phyloP scores from a whole-genome alignment of 2,113 vertebrate genomes.

The Etia nguti region DNA sequence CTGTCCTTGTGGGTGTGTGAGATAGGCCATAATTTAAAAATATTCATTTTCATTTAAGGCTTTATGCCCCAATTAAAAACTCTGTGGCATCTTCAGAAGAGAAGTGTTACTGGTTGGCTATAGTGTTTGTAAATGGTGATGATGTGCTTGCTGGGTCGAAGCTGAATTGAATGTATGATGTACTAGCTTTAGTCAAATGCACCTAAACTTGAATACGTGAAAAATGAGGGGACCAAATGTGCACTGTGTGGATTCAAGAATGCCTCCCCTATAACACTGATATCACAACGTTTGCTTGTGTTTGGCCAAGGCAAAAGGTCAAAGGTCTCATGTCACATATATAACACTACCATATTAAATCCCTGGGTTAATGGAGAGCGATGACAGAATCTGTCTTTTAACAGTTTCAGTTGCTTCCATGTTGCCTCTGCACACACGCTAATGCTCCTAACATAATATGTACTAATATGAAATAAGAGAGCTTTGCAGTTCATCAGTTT shows the following conservation, averaged over 20 bases:
- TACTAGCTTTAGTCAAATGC: neutral
- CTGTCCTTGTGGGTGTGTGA: neutral
- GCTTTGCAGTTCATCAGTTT: neutral
- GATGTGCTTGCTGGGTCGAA: neutral
- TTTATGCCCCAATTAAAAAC: neutral
- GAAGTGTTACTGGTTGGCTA: neutral
- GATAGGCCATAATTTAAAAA: neutral
- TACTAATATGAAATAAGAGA: neutral
- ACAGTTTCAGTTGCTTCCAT: neutral
- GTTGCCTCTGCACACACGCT: neutral
- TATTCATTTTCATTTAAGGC: neutral
- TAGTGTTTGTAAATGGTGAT: neutral
- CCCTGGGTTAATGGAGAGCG: neutral
- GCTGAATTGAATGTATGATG: neutral
- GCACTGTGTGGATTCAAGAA: no score
- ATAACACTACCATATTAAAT: neutral
- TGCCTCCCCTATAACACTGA: neutral
- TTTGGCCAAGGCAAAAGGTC: neutral
- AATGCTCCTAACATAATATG: neutral
- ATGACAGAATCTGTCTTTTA: neutral
- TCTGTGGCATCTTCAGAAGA: neutral
- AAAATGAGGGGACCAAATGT: neutral
- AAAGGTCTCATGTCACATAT: neutral
- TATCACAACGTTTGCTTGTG: neutral
- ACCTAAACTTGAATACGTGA: neutral